These are phyloP conservation scores for Melolontha melolontha DNA, from an alignment of 2,888 invertebrate genomes.

Conservation along the genomic window DNA sequence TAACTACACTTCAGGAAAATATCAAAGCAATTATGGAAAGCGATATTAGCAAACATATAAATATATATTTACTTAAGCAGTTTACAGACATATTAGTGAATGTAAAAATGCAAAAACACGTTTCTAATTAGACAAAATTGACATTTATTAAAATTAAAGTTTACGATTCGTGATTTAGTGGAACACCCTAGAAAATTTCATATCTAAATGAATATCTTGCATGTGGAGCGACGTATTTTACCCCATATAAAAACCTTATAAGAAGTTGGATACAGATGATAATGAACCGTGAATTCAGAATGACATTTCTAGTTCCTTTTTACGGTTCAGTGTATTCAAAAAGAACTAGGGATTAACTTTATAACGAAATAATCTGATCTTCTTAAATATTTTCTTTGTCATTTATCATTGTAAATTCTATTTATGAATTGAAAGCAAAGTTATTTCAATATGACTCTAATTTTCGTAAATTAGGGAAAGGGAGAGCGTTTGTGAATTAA, in stretches of 20 bases:
- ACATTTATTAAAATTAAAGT: conserved; percentile 48
- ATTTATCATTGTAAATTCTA: too few relatives aligned
- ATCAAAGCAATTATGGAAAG: too few relatives aligned
- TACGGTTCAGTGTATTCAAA: neutral
- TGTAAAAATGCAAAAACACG: conserved; percentile 47
- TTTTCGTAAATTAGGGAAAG: too few relatives aligned
- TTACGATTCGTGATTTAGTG: conserved; percentile 47
- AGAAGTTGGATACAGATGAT: conserved; percentile 41
- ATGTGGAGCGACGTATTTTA: conserved; percentile 40
- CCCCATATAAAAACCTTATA: conserved; percentile 8
- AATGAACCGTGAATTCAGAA: conserved; percentile 58
- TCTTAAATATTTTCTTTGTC: too few relatives aligned
- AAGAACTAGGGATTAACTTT: neutral
- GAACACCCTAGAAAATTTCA: conserved; percentile 48
- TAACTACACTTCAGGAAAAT: too few relatives aligned
- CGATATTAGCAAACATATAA: too few relatives aligned
- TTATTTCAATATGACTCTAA: too few relatives aligned
- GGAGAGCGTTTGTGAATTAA: too few relatives aligned
- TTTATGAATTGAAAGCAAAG: too few relatives aligned
- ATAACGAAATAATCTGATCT: too few relatives aligned
- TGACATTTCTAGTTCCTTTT: conserved; percentile 50
- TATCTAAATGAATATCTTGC: conserved; percentile 57
- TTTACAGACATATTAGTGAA: conserved; percentile 6
- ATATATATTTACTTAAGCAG: conserved; percentile 4
- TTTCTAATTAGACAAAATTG: conserved; percentile 48